Evolutionary conservation across 1,140 invertebrate genomes (phyloP).

Genomic region (Bombus impatiens): DNA sequence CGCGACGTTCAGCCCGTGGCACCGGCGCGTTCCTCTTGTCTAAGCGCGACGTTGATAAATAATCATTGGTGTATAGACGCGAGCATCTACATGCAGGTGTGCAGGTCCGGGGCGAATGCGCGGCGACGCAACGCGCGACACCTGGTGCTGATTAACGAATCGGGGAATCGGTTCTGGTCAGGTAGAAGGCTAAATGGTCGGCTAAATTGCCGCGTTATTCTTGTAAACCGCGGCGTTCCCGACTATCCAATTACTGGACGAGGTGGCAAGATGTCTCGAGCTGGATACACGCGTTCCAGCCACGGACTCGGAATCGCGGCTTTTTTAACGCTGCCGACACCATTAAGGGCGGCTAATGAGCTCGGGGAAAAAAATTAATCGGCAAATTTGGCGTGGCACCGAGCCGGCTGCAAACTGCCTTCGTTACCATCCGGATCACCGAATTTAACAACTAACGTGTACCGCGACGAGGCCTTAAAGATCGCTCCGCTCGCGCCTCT

Average conservation of each 20-base stretch:
- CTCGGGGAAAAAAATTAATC: slow-evolving; percentile 40
- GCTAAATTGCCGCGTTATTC: slow-evolving; percentile 69
- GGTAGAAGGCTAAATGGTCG: slow-evolving; percentile 59
- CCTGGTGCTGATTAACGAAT: slow-evolving; percentile 70
- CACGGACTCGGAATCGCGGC: slow-evolving; percentile 39
- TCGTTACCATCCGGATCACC: background rate
- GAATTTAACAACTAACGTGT: slow-evolving; percentile 35
- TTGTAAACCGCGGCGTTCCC: slow-evolving; percentile 65
- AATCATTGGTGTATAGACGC: slow-evolving; percentile 63
- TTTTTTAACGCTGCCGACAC: slow-evolving; percentile 52
- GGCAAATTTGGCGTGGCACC: slow-evolving; percentile 40
- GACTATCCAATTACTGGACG: slow-evolving; percentile 68
- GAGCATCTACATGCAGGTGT: slow-evolving; percentile 62
- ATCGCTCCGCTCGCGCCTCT: background rate
- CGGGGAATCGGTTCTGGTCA: slow-evolving; percentile 62
- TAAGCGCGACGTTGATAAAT: slow-evolving; percentile 64
- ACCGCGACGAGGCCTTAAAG: background rate
- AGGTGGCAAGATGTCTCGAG: slow-evolving; percentile 58
- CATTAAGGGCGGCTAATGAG: slow-evolving; percentile 65
- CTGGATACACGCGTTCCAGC: slow-evolving; percentile 50
- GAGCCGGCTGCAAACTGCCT: slow-evolving; percentile 36
- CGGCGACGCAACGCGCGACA: slow-evolving; percentile 42
- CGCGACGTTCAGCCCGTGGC: background rate
- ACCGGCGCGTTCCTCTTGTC: slow-evolving; percentile 38
- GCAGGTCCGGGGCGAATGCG: slow-evolving; percentile 8